A percentile compares a stretch with the other conserved stretches of the same genome.
Conservation (phyloP, 2,797 vertebrate species). For the Cuculus canorus region DNA sequence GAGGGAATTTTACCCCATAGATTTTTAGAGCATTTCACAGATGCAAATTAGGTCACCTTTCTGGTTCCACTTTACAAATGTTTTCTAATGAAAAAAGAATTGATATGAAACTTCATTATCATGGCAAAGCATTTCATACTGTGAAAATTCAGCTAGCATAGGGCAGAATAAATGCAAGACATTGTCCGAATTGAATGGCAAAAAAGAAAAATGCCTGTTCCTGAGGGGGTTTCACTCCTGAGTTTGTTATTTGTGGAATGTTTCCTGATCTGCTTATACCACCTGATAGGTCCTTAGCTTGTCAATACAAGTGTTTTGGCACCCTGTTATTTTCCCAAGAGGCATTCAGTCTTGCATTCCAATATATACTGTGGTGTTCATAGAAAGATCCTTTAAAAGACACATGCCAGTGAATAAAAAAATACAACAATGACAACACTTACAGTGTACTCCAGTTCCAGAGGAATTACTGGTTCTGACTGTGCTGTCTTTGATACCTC, state of each 20-base stretch:
- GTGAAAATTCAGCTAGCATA: background rate
- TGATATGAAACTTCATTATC: constrained; percentile 28
- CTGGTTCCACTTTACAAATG: constrained; percentile 14
- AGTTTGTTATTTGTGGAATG: background rate
- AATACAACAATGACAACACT: background rate
- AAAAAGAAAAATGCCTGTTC: background rate
- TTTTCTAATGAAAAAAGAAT: constrained; percentile 8
- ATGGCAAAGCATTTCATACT: background rate
- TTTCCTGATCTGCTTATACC: background rate
- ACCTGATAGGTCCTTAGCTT: background rate
- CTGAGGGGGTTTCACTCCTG: background rate
- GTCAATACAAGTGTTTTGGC: background rate
- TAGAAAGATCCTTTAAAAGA: background rate
- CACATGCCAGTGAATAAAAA: background rate
- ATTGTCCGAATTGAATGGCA: background rate
- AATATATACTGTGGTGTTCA: background rate
- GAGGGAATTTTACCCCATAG: background rate
- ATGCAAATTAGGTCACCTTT: constrained; percentile 14
- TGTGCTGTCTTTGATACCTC: background rate
- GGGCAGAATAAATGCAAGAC: background rate
- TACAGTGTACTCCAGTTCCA: background rate
- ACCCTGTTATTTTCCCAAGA: background rate
- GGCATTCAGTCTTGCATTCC: background rate
- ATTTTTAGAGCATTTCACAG: background rate
- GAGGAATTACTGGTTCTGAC: background rate